phyloP scores from a whole-genome alignment of 2,113 vertebrate species.

The Gopherus evgoodei region DNA sequence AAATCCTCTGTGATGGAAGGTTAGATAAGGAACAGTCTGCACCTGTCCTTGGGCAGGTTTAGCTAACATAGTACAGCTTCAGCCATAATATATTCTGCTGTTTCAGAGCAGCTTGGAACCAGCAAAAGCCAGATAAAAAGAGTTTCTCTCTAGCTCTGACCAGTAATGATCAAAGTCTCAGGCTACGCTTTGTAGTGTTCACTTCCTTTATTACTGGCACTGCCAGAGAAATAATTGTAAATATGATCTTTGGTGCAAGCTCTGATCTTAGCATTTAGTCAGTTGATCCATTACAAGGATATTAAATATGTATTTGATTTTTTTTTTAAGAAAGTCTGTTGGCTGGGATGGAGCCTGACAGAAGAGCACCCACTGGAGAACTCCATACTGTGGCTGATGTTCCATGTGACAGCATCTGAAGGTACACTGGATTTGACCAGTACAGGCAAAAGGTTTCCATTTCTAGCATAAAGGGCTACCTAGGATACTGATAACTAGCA shows the following conservation, averaged over 20 bases:
- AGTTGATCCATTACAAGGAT: not conserved
- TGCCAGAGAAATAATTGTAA: not conserved
- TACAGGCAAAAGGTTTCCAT: rapidly evolving
- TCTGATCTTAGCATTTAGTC: not conserved
- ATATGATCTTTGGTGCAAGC: not conserved
- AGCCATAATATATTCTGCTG: rapidly evolving
- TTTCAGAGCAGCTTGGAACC: not conserved
- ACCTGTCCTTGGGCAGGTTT: not conserved
- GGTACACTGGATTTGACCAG: not conserved
- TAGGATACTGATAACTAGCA: not conserved
- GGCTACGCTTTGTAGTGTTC: slow-evolving; percentile 5
- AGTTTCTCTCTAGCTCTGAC: not conserved
- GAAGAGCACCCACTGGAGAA: slow-evolving; percentile 3
- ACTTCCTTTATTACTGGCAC: slow-evolving; percentile 33
- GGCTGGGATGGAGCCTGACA: not conserved
- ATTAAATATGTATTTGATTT: not conserved
- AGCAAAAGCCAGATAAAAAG: not conserved
- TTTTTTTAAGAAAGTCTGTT: rapidly evolving
- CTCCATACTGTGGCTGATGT: slow-evolving; percentile 52
- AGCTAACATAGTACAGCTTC: not conserved
- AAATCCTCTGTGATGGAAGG: not conserved
- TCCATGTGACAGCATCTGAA: not conserved
- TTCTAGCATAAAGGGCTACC: rapidly evolving
- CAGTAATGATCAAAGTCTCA: not conserved
- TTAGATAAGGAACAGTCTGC: not conserved